Percentiles rank a stretch among this genome's conserved stretches.
Evolutionary conservation across 1,140 invertebrate genomes (phyloP).

Genomic region (Himalopsyche phryganea): DNA sequence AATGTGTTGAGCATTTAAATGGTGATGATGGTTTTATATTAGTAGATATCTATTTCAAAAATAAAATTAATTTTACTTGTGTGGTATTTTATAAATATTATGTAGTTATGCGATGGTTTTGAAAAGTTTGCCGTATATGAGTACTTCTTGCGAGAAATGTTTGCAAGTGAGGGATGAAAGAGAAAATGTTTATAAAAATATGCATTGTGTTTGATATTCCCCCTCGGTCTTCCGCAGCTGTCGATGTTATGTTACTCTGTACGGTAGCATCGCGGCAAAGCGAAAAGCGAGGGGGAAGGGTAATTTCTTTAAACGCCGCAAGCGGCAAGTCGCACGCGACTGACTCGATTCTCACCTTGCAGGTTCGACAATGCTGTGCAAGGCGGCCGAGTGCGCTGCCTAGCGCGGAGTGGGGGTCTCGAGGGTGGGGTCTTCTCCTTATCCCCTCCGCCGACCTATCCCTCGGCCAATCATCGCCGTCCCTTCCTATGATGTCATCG

Average conservation of each 20-base stretch:
- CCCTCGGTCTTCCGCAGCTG: not conserved
- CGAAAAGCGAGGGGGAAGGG: too few species aligned
- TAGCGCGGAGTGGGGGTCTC: conserved; percentile 51
- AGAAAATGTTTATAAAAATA: not conserved
- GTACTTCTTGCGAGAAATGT: not conserved
- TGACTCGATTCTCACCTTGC: conserved; percentile 16
- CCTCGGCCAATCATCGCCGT: conserved; percentile 62
- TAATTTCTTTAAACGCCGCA: not conserved
- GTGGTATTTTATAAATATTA: too few species aligned
- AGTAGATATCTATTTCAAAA: too few species aligned
- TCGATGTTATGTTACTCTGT: not conserved
- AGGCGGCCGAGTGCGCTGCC: conserved; percentile 37
- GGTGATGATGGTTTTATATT: too few species aligned
- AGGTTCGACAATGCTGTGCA: conserved; percentile 14
- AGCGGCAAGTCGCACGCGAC: conserved; percentile 11
- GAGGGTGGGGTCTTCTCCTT: conserved; percentile 31
- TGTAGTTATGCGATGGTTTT: too few species aligned
- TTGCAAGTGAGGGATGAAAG: not conserved
- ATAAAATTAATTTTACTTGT: too few species aligned
- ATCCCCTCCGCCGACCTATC: conserved; percentile 46
- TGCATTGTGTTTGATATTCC: not conserved
- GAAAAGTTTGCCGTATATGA: too few species aligned
- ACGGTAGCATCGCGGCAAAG: not conserved
- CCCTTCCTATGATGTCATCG: conserved; percentile 88
- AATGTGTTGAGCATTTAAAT: too few species aligned